Base-by-base conservation (phyloP, 2,888 invertebrate genomes). In the Drosophila atripex region DNA sequence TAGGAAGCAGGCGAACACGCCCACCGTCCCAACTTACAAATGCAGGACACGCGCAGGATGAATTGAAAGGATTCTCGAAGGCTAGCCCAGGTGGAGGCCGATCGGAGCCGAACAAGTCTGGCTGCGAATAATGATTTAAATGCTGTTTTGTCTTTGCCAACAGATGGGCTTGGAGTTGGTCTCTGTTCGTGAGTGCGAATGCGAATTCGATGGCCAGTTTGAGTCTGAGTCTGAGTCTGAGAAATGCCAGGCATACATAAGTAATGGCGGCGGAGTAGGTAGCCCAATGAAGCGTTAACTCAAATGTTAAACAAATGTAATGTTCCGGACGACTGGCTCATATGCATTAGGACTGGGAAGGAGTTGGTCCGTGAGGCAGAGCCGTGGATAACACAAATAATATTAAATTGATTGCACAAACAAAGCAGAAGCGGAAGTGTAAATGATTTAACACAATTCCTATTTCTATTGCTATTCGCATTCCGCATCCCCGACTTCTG, bases 301-400 rank as follows among this genome's bases (percentile, higher is more conserved):
- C 71, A 85, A 89, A 89, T 88, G 86, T 85, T 88, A 89, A 88
- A 88, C 88, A 88, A 88, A 89, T 88, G 82, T 88, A 88, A 79
- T 87, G 88, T 88, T 89, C 88, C 87, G 88, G 85, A 77, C 82
- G 87, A 89, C 75, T 79, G 82, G 74, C 72, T 71, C 71, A 76
- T 73, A 71, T 84, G 73, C 73, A 79, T 80, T 72, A 70, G 71
- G 47, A 54, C 55, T 46, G 46, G 53, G 41, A 59, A 51, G 55
- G 63, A 55, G 49, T 64, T 51, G 49, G 52, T 57, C 47, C 46
- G 47, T 38, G 45, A 32, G 47, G 38, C 49, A 43, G 32, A 28
- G 59, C 45, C 68, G 57, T 60, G 84, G 80, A 77, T 84, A 88
- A 87, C 79, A 80, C 80, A 85, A 88, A 88, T 85, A 85, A 85